Percentiles rank a stretch among this genome's conserved stretches.
phyloP scores from a whole-genome alignment of 53 echinoderm and acorn worm genomes.

The Pentamera pediparva region DNA sequence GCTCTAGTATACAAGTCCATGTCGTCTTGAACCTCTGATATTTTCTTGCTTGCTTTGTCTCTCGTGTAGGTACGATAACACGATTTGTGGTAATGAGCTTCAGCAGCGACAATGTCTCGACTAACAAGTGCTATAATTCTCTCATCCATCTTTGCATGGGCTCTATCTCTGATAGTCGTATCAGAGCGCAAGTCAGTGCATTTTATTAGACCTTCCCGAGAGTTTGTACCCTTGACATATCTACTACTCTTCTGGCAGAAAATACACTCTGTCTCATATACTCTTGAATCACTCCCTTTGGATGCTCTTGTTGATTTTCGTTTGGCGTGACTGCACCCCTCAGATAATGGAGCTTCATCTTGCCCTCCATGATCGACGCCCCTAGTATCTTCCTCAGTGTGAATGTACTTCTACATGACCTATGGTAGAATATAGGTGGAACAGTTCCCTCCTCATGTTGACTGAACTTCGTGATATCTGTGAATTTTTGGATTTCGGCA shows the following conservation, averaged over 20 bases:
- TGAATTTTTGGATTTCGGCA: background rate
- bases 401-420: background rate
- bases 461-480: background rate
- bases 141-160: constrained; percentile 27
- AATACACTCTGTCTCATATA: constrained; percentile 34
- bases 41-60: background rate
- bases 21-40: background rate
- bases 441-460: background rate
- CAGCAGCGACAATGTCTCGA: constrained; percentile 40
- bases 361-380: background rate
- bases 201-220: constrained; percentile 28
- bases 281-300: constrained; percentile 16
- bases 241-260: constrained; percentile 36
- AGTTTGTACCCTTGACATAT: constrained; percentile 26
- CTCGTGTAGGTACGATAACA: constrained; percentile 39
- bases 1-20: background rate
- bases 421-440: background rate
- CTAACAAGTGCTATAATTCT: constrained; percentile 28
- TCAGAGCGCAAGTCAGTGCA: constrained; percentile 38
- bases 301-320: background rate
- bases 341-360: too few species aligned
- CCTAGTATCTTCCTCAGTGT: background rate
- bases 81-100: constrained; percentile 41
- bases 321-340: background rate
- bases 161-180: constrained; percentile 20